Evolutionary conservation across 2,888 invertebrate genomes (phyloP).

Genomic region (Melanostoma scalare): DNA sequence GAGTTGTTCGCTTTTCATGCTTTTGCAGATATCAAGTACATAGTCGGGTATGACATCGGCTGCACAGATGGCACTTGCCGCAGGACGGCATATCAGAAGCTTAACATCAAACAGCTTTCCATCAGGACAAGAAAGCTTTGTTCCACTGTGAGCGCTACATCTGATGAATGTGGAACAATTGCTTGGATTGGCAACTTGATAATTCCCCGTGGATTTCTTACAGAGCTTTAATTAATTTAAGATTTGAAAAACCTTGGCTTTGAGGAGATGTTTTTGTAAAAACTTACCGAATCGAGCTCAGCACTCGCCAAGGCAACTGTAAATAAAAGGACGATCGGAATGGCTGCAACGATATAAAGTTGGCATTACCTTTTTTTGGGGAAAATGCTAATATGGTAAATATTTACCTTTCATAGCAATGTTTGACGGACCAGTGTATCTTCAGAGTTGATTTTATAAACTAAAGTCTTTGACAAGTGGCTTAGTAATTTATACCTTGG

Average conservation of each 20-base stretch:
- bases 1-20: not conserved
- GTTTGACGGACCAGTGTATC: slow-evolving; percentile 22
- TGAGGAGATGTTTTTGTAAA: not conserved
- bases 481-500: no score
- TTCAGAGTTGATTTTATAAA: slow-evolving; percentile 21
- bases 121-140: not conserved
- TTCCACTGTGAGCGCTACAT: slow-evolving; percentile 28
- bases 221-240: slow-evolving; percentile 55
- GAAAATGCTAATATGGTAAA: not conserved
- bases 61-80: slow-evolving; percentile 14
- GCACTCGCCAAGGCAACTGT: slow-evolving; percentile 6
- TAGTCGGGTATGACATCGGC: slow-evolving; percentile 26
- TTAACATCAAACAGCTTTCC: slow-evolving; percentile 27
- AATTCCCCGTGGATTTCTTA: not conserved
- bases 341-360: slow-evolving; percentile 5
- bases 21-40: slow-evolving; percentile 25
- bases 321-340: slow-evolving; percentile 35
- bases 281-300: slow-evolving; percentile 29
- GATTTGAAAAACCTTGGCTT: not conserved
- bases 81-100: not conserved
- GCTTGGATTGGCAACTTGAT: slow-evolving; percentile 35
- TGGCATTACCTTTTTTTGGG: not conserved
- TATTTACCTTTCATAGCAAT: slow-evolving; percentile 50
- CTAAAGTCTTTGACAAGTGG: not conserved
- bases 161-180: slow-evolving; percentile 51